Evolutionary conservation across 2,888 invertebrate species (phyloP), one percentile per base, ranked within the genome.

Genomic region (Coenonympha glycerion): DNA sequence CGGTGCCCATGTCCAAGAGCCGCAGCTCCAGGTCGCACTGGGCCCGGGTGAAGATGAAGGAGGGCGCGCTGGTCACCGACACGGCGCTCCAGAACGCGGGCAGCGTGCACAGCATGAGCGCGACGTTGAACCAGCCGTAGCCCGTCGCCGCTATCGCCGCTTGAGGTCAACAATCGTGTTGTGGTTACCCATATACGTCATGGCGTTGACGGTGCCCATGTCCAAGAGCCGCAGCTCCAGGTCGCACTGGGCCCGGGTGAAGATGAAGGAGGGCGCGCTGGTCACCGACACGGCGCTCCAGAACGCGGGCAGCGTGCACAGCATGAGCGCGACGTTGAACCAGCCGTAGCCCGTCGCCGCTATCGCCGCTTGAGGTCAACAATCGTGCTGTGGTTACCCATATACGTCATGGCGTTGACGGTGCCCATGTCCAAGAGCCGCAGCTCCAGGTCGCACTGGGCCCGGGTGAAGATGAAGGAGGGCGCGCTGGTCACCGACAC

Each of bases 211-310:
- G 0, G 91, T 79, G 2, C 94, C 94, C 84, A 94, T 93, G 44
- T 92, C 90, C 16, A 91, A 67, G 6, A 92, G 75, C 1, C 90
- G 89, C 33, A 94, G 80, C 26, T 90, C 74, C 63, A 95, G 89
- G 64, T 93, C 92, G 63, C 94, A 94, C 71, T 93, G 91, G 0
- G 93, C 92, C 28, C 91, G 89, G 0, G 93, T 93, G 67, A 94
- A 87, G 61, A 93, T 90, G 68, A 91, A 94, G 0, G 93, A 91
- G 63, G 91, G 89, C 2, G 92, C 90, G 44, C 92, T 91, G 52
- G 92, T 91, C 65, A 93, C 92, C 53, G 92, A 92, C 16, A 92
- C 89, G 6, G 90, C 89, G 6, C 92, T 89, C 88, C 91, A 91
- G 65, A 90, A 91, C 28, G 91, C 90, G 0, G 92, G 91, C 41